Conservation (phyloP, 1,140 invertebrate species). For the Leptinotarsa defecta region DNA sequence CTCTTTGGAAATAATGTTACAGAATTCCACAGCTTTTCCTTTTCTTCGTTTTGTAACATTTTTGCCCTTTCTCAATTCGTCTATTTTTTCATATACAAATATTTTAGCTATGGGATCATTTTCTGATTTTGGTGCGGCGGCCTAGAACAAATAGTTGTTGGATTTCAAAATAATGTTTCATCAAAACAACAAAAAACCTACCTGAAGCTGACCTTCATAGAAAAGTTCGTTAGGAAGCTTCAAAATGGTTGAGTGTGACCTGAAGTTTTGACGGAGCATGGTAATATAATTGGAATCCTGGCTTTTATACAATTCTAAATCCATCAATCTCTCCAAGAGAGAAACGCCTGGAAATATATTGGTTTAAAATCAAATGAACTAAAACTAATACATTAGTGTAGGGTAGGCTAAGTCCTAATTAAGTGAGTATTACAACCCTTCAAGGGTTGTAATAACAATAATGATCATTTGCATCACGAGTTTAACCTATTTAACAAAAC, state of each 20-base stretch:
- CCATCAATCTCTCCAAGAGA: slow-evolving; percentile 53
- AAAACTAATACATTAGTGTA: no score
- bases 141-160: slow-evolving; percentile 33
- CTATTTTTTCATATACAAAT: slow-evolving; percentile 28
- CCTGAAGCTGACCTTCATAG: slow-evolving; percentile 44
- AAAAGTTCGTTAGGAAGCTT: slow-evolving; percentile 51
- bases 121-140: slow-evolving; percentile 29
- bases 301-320: slow-evolving; percentile 35
- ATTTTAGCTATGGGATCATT: slow-evolving; percentile 41
- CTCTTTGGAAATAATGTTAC: slow-evolving; percentile 59
- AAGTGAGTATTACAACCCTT: no score
- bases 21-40: slow-evolving; percentile 56
- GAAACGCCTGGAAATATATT: slow-evolving; percentile 46
- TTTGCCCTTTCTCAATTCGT: slow-evolving; percentile 11
- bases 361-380: no score
- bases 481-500: no score
- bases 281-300: slow-evolving; percentile 46
- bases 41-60: background rate
- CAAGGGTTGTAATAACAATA: no score
- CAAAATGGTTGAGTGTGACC: slow-evolving; percentile 49
- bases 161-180: background rate
- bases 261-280: slow-evolving; percentile 51
- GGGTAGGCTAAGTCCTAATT: no score
- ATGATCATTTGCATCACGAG: no score
- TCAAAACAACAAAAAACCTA: slow-evolving; percentile 14